phyloP scores from a whole-genome alignment of 2,797 vertebrate species.

The Sparus aurata region DNA sequence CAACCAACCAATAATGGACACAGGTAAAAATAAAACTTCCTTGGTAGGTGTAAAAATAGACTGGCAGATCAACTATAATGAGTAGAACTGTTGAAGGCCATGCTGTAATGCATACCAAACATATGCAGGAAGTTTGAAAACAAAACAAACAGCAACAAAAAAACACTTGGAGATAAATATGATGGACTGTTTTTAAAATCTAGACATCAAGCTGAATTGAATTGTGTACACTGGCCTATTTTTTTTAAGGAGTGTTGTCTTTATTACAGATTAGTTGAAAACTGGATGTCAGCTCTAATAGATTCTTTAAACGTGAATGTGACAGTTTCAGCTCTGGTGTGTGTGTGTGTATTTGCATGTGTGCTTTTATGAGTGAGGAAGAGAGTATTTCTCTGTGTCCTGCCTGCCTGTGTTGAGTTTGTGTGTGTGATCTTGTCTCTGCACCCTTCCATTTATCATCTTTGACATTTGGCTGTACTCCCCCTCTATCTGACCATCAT shows the following conservation, averaged over 20 bases:
- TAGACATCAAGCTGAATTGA: not conserved
- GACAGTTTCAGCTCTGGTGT: conserved; percentile 19
- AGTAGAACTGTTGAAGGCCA: too few species aligned
- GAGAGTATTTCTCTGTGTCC: conserved; percentile 38
- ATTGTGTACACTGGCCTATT: not conserved
- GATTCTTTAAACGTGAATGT: conserved; percentile 40
- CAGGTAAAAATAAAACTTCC: too few species aligned
- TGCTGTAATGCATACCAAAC: not conserved
- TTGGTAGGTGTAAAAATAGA: not conserved
- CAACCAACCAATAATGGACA: too few species aligned
- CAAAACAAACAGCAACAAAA: too few species aligned
- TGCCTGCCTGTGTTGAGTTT: conserved; percentile 33
- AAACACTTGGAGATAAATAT: too few species aligned
- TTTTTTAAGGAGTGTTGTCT: not conserved
- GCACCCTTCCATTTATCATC: conserved; percentile 87
- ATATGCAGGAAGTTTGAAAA: not conserved
- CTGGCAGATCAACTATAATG: not conserved
- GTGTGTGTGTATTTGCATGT: conserved; percentile 36
- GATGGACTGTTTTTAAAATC: too few species aligned
- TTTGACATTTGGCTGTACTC: conserved; percentile 88
- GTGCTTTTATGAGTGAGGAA: conserved; percentile 39
- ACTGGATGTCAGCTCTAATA: conserved; percentile 27
- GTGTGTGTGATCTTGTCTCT: conserved; percentile 80
- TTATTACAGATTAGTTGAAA: not conserved
- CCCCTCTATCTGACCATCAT: conserved; percentile 84